phyloP scores from a whole-genome alignment of 2,113 vertebrate species.

The Pholis gunnellus region DNA sequence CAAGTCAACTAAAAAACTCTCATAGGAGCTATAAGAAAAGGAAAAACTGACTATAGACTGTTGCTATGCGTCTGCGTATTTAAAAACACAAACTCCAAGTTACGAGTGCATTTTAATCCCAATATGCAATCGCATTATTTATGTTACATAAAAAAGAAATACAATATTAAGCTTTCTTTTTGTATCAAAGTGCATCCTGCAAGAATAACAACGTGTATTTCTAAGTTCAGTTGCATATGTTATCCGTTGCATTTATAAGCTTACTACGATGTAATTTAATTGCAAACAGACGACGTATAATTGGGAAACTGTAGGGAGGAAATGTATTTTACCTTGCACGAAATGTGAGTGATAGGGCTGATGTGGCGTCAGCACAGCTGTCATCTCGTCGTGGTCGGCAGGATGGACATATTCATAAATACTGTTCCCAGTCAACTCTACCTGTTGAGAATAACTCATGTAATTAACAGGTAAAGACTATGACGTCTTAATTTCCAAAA shows the following conservation, averaged over 20 bases:
- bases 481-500: neutral
- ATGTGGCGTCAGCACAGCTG: constrained; percentile 95
- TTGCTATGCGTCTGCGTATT: neutral
- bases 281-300: neutral
- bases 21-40: neutral
- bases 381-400: constrained; percentile 99
- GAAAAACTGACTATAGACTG: neutral
- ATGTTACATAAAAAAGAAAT: neutral
- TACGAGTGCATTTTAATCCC: neutral
- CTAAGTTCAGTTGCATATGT: neutral
- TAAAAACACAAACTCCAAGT: neutral
- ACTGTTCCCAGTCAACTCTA: constrained; percentile 99
- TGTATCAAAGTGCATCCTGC: neutral
- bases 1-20: neutral
- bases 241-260: neutral
- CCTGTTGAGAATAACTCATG: constrained; percentile 87
- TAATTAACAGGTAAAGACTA: constrained; percentile 32
- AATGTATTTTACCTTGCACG: constrained; percentile 89
- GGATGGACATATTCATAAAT: constrained; percentile 99
- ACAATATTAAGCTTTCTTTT: neutral
- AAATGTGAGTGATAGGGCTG: constrained; percentile 98
- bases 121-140: neutral
- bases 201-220: neutral
- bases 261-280: neutral
- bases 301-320: neutral